These are phyloP conservation scores for Chrysolina americana DNA, from an alignment of 2,888 invertebrate genomes.

Conservation along the genomic window DNA sequence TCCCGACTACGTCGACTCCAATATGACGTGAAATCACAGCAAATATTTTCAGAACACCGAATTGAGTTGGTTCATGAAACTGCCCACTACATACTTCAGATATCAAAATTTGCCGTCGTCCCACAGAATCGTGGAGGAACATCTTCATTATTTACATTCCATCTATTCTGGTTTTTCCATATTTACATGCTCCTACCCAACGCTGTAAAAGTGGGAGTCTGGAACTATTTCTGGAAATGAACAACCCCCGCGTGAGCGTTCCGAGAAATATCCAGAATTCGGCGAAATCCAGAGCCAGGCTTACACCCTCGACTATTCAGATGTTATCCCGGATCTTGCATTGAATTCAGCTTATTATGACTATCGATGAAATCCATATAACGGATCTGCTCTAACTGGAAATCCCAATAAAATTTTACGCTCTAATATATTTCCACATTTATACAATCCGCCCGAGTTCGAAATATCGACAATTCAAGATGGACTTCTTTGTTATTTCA, in stretches of 20 bases:
- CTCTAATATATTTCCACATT: neutral
- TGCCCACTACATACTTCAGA: too few species aligned
- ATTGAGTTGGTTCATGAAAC: too few species aligned
- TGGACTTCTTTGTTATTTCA: neutral
- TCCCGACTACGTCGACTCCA: too few species aligned
- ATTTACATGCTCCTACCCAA: neutral
- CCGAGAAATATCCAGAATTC: conserved; percentile 1
- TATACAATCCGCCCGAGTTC: neutral
- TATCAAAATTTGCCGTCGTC: too few species aligned
- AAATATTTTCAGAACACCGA: too few species aligned
- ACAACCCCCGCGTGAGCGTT: neutral
- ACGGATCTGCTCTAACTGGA: neutral
- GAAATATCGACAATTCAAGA: neutral
- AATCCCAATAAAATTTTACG: conserved; percentile 1
- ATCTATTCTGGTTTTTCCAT: neutral
- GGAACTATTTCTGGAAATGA: neutral
- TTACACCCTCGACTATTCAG: conserved; percentile 15
- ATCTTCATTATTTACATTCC: neutral
- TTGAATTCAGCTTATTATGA: neutral
- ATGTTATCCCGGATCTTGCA: conserved; percentile 9
- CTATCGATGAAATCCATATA: conserved; percentile 13
- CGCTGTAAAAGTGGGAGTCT: neutral
- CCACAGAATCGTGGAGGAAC: neutral
- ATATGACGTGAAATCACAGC: too few species aligned
- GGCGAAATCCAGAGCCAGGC: neutral